Percentiles rank a stretch among this genome's conserved stretches.
These are phyloP conservation scores for Hyposoter didymator DNA, from an alignment of 2,888 invertebrate species.

Conservation along the genomic window DNA sequence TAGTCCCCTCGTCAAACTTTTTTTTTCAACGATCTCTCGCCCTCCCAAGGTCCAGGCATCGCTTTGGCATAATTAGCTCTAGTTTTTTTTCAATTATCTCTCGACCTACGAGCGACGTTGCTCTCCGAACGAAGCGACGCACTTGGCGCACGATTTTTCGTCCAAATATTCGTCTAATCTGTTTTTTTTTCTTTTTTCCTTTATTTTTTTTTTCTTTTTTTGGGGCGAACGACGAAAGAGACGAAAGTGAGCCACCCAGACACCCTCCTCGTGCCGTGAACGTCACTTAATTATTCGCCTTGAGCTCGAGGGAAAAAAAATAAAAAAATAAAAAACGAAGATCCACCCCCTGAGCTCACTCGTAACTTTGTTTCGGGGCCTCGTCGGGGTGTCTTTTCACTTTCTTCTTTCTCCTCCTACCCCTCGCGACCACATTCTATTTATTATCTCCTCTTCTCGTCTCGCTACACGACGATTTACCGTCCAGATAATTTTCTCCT, in stretches of 20 bases:
- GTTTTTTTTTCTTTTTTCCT: constrained; percentile 44
- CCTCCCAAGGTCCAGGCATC: constrained; percentile 54
- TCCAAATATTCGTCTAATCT: constrained; percentile 65
- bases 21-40: constrained; percentile 40
- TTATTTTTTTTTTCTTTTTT: constrained; percentile 10
- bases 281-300: constrained; percentile 81
- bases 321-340: constrained; percentile 32
- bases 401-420: constrained; percentile 42
- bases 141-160: constrained; percentile 44
- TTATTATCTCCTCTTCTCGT: constrained; percentile 32
- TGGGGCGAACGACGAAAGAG: constrained; percentile 36
- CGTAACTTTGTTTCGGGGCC: constrained; percentile 80
- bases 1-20: constrained; percentile 24
- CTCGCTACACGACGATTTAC: constrained; percentile 32
- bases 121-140: constrained; percentile 53
- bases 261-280: constrained; percentile 72
- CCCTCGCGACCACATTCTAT: constrained; percentile 33
- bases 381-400: constrained; percentile 74
- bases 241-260: constrained; percentile 35
- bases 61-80: constrained; percentile 66
- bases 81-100: constrained; percentile 69
- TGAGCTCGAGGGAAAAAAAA: constrained; percentile 68
- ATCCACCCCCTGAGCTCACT: constrained; percentile 71
- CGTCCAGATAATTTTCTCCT: constrained; percentile 44
- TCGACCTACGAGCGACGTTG: constrained; percentile 64